Conservation (phyloP, 2,113 vertebrate species). For the Lamprotornis superbus region DNA sequence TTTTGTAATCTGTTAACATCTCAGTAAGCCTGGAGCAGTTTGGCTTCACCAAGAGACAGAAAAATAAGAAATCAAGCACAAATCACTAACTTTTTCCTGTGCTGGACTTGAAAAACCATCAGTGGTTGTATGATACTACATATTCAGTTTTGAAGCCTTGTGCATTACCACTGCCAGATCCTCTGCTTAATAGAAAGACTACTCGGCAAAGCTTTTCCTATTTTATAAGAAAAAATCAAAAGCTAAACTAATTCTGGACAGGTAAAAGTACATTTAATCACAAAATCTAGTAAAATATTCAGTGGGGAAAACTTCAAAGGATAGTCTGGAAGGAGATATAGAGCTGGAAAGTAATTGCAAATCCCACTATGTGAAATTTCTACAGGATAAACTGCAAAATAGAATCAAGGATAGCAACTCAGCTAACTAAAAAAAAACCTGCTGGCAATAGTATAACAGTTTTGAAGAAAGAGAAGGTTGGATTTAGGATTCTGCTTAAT, state of each 20-base stretch:
- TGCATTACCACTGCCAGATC: neutral
- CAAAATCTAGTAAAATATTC: neutral
- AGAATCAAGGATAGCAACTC: neutral
- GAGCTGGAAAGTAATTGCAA: conserved; percentile 2
- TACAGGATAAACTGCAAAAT: neutral
- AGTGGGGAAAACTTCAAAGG: neutral
- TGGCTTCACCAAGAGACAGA: neutral
- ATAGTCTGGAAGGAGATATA: neutral
- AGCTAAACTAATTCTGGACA: neutral
- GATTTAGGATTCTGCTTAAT: neutral
- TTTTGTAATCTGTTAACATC: neutral
- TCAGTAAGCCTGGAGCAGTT: neutral
- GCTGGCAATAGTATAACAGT: neutral
- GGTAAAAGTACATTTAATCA: neutral
- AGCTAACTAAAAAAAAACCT: neutral
- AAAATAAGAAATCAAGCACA: neutral
- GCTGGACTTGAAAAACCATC: neutral
- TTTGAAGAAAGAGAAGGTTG: neutral
- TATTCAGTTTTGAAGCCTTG: neutral
- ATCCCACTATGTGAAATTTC: neutral
- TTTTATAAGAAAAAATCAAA: neutral
- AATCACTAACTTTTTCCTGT: neutral
- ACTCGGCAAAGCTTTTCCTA: neutral
- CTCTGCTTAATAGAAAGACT: neutral
- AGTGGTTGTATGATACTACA: neutral